Base-by-base conservation (phyloP, 2,113 vertebrate genomes). In the Melanerpes aurifrons region DNA sequence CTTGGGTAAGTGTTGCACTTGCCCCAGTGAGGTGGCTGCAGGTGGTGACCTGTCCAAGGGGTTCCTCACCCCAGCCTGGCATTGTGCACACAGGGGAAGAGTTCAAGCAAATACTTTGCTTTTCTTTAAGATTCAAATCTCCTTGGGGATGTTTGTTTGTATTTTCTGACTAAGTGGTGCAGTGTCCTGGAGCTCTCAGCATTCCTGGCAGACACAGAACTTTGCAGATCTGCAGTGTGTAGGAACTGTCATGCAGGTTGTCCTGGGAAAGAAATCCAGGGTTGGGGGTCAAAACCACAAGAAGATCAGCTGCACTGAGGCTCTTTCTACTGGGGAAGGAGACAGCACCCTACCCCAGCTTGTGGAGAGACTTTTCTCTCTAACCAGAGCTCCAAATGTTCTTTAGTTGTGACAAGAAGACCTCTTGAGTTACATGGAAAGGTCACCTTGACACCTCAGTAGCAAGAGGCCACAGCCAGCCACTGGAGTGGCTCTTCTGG, bases 1-100 rank as follows among this genome's bases (percentile, higher is more conserved):
- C 86, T 68, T 80, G 67, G 32, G 66, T 57, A 68, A 81, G 73
- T 81, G 91, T 93, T 78, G 78, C 37, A 53, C 32, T 45, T 77
- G 53, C 12, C 18, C n/a, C 31, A 64, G 18, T 43, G 70, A 40
- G 43, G 35, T 5, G 45, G n/a, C 53, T 91, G 64, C 45, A 84
- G 94, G 73, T 12, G 15, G 16, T 73, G 20, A 14, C 86, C 24
- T 59, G 58, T 35, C 47, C 26, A 47, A 68, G 77, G 28, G 35
- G 50, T 37, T 67, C 13, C 79, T 56, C 18, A 19, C 1, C 16
- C 56, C 16, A 2, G 3, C 15, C 47, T 18, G 37, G 37, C 9
- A 26, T 3, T 54, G 16, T 0, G 4, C 22, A 29, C 12, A 53
- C 12, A 25, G 75, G 32, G 32, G 1, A 19, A 0, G 10, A 63